Percentiles rank a stretch among this genome's conserved stretches.
These are phyloP conservation scores for Phenganax marumi DNA, from an alignment of 92 coral and sea anemone genomes.

Conservation along the genomic window DNA sequence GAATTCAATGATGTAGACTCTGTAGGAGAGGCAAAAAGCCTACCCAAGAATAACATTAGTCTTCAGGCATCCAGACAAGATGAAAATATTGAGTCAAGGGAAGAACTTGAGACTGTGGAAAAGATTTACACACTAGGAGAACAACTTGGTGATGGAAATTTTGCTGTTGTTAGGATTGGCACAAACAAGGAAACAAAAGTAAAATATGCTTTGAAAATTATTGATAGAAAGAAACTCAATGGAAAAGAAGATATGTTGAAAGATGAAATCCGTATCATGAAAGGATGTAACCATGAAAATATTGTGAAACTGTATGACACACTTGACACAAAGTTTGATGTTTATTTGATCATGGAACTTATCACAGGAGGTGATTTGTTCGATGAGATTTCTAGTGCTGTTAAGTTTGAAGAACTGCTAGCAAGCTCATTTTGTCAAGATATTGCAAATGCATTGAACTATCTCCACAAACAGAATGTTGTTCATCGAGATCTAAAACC, in stretches of 20 bases:
- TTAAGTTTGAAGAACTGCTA: constrained; percentile 82
- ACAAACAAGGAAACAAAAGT: constrained; percentile 70
- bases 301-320: constrained; percentile 85
- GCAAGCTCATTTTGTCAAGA: constrained; percentile 78
- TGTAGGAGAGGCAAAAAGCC: not conserved
- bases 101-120: constrained; percentile 59
- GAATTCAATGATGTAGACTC: not conserved
- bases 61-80: not conserved
- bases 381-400: constrained; percentile 87
- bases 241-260: constrained; percentile 96
- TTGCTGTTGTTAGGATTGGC: constrained; percentile 89
- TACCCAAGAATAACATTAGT: not conserved
- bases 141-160: constrained; percentile 95
- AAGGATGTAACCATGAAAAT: constrained; percentile 82
- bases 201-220: constrained; percentile 85
- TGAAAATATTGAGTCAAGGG: not conserved
- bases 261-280: constrained; percentile 89
- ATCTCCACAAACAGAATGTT: constrained; percentile 83
- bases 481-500: constrained; percentile 98
- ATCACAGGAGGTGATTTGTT: constrained; percentile 89
- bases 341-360: constrained; percentile 85
- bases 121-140: constrained; percentile 84
- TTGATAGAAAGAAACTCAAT: constrained; percentile 75
- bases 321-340: constrained; percentile 70
- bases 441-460: constrained; percentile 74